Conservation (phyloP, 2,113 vertebrate genomes). For the Gymnogyps californianus region DNA sequence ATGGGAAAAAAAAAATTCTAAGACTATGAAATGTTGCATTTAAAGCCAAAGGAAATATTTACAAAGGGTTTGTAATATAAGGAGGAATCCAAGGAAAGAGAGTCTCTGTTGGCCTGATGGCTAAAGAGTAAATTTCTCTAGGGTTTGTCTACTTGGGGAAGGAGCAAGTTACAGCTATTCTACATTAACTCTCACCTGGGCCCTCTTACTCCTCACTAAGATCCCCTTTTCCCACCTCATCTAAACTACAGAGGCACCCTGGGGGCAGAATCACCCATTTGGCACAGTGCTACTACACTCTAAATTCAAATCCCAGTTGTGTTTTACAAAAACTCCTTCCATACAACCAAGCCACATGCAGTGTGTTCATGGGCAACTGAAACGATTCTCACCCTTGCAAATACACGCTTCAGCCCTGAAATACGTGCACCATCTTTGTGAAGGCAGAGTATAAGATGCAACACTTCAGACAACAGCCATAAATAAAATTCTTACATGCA, state of each 20-base stretch:
- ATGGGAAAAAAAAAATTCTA: neutral
- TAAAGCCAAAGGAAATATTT: constrained; percentile 47
- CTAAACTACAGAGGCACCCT: neutral
- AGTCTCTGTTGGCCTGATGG: neutral
- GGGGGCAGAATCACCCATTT: neutral
- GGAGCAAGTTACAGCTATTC: neutral
- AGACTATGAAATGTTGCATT: neutral
- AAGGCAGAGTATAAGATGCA: neutral
- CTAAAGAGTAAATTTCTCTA: neutral
- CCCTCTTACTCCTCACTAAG: neutral
- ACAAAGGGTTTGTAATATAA: neutral
- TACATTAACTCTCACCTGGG: neutral
- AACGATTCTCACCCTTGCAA: neutral
- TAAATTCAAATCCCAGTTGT: neutral
- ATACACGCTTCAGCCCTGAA: neutral
- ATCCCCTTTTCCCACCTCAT: neutral
- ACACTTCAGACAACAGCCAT: constrained; percentile 19
- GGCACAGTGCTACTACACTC: neutral
- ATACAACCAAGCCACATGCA: neutral
- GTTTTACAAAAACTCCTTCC: neutral
- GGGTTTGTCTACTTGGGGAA: neutral
- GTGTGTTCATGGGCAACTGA: neutral
- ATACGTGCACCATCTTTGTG: neutral
- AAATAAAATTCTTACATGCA: constrained; percentile 31
- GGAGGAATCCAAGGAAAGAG: neutral